Base-by-base conservation (phyloP, 2,113 vertebrate genomes). In the Tenrec ecaudatus region DNA sequence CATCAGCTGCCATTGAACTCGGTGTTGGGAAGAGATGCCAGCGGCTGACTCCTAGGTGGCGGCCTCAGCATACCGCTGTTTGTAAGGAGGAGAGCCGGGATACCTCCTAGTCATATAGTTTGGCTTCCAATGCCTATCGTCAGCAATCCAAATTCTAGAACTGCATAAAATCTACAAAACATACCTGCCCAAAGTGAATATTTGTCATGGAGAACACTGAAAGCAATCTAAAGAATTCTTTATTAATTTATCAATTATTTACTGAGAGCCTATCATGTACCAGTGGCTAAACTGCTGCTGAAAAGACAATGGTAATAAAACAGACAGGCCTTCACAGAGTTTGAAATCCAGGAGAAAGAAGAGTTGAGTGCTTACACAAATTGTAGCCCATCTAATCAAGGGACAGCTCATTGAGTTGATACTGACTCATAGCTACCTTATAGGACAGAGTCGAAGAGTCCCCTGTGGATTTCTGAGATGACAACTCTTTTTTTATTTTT, bases 231-330 rank as follows among this genome's bases (percentile, higher is more conserved):
- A 91, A 86, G 11, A 11, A 43, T 31, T 77, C 36, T 58, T 75
- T 90, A 75, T 38, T 78, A 4, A 25, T 19, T 23, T 53, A 69
- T 92, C n/a, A 29, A 16, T 78, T 85, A 79, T 82, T 85, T 94
- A 43, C 79, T 92, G 57, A 88, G 29, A 77, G 27, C 57, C 60
- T 77, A 2, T 60, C 22, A 62, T 33, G 6, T 3, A 2, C 27
- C 12, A 25, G 29, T 47, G 29, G 23, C 57, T 31, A 10, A 2
- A 1, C 17, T 47, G 22, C 36, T 8, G 23, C 22, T 25, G 3
- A 58, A 0, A 16, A 58, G 19, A 69, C 2, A n/a, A 8, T 5
- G 7, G 5, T 58, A 16, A 29, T 29, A 53, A 81, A 90, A 29
- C 0, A 10, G 19, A 20, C 8, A 11, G 12, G 40, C 19, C n/a